A percentile compares a stretch with the other conserved stretches of the same genome.
These are phyloP conservation scores for Streptopelia turtur DNA, from an alignment of 2,797 vertebrate species.

Conservation along the genomic window DNA sequence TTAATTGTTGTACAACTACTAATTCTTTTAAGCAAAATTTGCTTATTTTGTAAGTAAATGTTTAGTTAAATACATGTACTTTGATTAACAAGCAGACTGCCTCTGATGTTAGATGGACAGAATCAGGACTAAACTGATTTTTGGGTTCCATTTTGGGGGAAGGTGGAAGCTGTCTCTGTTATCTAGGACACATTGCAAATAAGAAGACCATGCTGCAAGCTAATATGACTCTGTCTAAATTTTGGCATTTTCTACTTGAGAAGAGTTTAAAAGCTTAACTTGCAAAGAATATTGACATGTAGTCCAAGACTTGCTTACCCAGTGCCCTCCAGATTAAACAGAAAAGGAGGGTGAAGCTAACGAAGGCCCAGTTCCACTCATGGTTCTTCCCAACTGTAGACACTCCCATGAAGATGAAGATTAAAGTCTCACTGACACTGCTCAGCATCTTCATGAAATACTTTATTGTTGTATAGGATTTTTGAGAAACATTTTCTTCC, in stretches of 20 bases:
- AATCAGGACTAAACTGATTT: background rate
- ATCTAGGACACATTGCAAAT: background rate
- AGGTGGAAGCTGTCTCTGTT: background rate
- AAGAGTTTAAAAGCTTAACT: background rate
- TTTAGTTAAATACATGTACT: background rate
- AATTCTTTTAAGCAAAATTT: background rate
- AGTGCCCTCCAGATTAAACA: constrained; percentile 92
- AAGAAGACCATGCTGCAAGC: background rate
- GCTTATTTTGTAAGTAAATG: background rate
- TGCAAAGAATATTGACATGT: background rate
- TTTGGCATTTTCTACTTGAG: background rate
- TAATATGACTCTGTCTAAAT: background rate
- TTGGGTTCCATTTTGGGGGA: background rate
- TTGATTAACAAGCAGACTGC: background rate
- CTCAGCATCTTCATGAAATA: constrained; percentile 96
- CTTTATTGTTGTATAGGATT: constrained; percentile 94
- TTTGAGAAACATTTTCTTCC: constrained; percentile 97
- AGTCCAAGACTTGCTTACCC: constrained; percentile 78
- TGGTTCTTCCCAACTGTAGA: constrained; percentile 94
- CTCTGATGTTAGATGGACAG: background rate
- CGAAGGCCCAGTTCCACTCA: constrained; percentile 97
- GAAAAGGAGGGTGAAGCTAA: constrained; percentile 93
- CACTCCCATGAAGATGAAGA: constrained; percentile 98
- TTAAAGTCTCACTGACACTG: constrained; percentile 95
- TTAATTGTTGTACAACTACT: background rate